Percentiles rank a stretch among this genome's conserved stretches.
Conservation (phyloP, 2,888 invertebrate species). For the Oligia fasciuncula region DNA sequence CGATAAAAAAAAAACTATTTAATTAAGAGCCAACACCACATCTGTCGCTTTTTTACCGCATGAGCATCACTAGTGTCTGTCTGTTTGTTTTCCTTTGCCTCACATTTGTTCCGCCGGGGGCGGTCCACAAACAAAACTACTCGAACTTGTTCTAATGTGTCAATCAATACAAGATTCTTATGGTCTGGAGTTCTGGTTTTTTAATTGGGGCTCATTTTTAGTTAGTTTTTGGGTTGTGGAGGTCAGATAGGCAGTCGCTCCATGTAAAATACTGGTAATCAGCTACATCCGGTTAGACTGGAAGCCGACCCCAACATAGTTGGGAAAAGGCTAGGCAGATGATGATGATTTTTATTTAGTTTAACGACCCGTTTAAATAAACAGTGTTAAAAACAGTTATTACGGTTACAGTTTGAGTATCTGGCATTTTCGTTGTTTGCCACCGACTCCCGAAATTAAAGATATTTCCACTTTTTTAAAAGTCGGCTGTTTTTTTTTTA, state of each 20-base stretch:
- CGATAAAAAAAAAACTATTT: slow-evolving; percentile 25
- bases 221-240: not conserved
- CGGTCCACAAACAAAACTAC: slow-evolving; percentile 59
- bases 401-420: too few species aligned
- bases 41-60: slow-evolving; percentile 59
- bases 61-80: slow-evolving; percentile 57
- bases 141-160: slow-evolving; percentile 64
- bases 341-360: not conserved
- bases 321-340: too few species aligned
- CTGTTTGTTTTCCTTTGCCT: slow-evolving; percentile 74
- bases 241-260: too few species aligned
- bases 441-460: too few species aligned
- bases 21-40: slow-evolving; percentile 52
- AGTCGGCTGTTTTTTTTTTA: too few species aligned
- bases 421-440: too few species aligned
- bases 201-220: slow-evolving; percentile 25
- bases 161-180: slow-evolving; percentile 66
- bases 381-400: too few species aligned
- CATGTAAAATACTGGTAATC: too few species aligned
- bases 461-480: too few species aligned
- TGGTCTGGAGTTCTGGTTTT: slow-evolving; percentile 16
- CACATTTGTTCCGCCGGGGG: slow-evolving; percentile 75
- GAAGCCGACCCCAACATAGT: too few species aligned
- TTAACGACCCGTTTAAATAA: too few species aligned
- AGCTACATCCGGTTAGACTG: too few species aligned